These are phyloP conservation scores for Cephalopterus ornatus DNA, from an alignment of 2,113 vertebrate genomes.

Conservation along the genomic window DNA sequence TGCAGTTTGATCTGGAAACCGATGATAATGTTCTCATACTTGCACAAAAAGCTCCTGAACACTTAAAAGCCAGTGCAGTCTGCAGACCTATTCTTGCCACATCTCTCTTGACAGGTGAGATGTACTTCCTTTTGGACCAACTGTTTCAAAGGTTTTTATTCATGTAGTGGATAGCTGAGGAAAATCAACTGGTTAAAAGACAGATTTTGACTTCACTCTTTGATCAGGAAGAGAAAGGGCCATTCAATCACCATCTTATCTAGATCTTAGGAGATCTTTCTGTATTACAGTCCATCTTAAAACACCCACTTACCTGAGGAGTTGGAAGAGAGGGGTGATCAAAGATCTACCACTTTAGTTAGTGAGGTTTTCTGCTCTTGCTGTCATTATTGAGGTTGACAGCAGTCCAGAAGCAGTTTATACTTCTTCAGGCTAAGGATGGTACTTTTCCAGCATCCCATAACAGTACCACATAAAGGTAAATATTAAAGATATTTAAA, in stretches of 20 bases:
- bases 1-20: neutral
- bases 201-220: neutral
- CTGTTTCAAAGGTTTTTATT: conserved; percentile 31
- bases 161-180: neutral
- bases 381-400: neutral
- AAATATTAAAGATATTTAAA: neutral
- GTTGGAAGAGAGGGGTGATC: neutral
- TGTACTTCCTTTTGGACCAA: neutral
- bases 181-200: conserved; percentile 16
- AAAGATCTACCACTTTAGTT: neutral
- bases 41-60: neutral
- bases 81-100: neutral
- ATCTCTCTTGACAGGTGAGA: neutral
- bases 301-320: accelerated
- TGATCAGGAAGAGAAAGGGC: neutral
- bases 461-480: neutral
- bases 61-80: neutral
- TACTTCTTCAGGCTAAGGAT: neutral
- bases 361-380: neutral
- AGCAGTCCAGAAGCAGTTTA: neutral
- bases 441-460: neutral
- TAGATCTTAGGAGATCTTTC: neutral
- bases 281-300: neutral
- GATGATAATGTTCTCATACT: neutral
- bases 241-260: neutral